phyloP scores from a whole-genome alignment of 2,797 vertebrate genomes.

The Anguilla anguilla region DNA sequence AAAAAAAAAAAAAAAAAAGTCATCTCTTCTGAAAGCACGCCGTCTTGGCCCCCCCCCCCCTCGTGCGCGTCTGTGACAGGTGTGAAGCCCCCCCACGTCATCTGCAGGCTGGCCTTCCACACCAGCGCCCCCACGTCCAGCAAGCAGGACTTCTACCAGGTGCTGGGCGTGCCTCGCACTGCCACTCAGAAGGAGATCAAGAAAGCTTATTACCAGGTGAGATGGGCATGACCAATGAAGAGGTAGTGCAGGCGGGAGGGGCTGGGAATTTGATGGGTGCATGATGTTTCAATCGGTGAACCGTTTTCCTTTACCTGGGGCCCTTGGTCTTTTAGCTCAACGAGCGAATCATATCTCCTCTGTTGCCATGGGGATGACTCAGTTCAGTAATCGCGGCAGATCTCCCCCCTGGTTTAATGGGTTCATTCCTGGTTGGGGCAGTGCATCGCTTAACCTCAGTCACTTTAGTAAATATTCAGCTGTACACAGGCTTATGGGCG shows the following conservation, averaged over 20 bases:
- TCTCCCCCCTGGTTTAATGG: neutral
- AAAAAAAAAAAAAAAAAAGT: too few relatives aligned
- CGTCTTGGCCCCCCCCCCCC: neutral
- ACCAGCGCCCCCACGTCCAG: conserved; percentile 64
- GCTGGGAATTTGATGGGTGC: neutral
- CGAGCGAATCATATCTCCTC: neutral
- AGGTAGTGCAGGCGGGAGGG: neutral
- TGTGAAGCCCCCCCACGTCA: conserved; percentile 55
- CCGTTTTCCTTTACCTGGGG: neutral
- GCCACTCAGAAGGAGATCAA: conserved; percentile 96
- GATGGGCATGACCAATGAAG: conserved; percentile 30
- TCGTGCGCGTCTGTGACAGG: conserved; percentile 56
- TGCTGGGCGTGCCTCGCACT: conserved; percentile 84
- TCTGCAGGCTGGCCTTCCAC: conserved; percentile 74
- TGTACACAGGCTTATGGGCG: neutral
- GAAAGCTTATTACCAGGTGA: conserved; percentile 96
- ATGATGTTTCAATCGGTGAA: neutral
- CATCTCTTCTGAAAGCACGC: too few relatives aligned
- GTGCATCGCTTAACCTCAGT: neutral
- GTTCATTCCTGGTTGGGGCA: neutral
- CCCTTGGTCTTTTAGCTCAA: neutral
- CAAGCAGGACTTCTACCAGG: conserved; percentile 92
- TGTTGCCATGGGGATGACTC: neutral
- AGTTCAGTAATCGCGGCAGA: neutral
- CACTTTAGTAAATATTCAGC: neutral